Evolutionary conservation across 1,140 invertebrate genomes (phyloP), one percentile per base, ranked within the genome.

Genomic region (Ridgeia piscesae): DNA sequence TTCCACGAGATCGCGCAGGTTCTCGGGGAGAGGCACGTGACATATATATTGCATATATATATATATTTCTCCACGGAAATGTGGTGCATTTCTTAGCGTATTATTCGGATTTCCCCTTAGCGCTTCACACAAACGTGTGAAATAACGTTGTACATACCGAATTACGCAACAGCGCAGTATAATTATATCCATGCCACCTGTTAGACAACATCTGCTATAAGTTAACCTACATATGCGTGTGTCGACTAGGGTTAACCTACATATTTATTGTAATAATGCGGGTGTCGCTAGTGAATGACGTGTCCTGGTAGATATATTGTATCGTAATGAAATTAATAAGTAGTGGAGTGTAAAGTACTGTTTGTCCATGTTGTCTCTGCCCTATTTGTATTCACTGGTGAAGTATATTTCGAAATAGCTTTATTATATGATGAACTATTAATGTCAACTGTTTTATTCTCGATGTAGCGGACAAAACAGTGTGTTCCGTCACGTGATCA

Each of bases 11-110:
- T 90, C 89, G 35, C 35, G 35, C 33, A 34, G 33, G 35, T 90
- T 35, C 33, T 34, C 33, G 89, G 89, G 21, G 89, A 90, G 1
- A 90, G 89, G 89, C 35, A 90, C 35, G 89, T 90, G 89, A 90
- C 33, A 33, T 89, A 8, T 33, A 89, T 89, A 6, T 6, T 89
- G 17, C 88, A 6, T 6, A 6, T 89, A 89, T 33, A 33, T 8
- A 89, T 90, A 35, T 34, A 17, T 35, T 33, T 35, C 89, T n/a
- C 35, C 31, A 21, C 21, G 34, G n/a, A 35, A 34, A 35, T 34
- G 17, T 90, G 35, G 17, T 90, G n/a, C 11, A 14, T 35, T 11
- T 89, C 34, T 33, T 9, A 89, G 34, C 35, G 4, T 34, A 42
- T 42, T 11, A 42, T 4, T 42, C 42, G 11, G 42, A 42, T 42